phyloP scores from a whole-genome alignment of 2,888 invertebrate genomes.

The Empis livida region DNA sequence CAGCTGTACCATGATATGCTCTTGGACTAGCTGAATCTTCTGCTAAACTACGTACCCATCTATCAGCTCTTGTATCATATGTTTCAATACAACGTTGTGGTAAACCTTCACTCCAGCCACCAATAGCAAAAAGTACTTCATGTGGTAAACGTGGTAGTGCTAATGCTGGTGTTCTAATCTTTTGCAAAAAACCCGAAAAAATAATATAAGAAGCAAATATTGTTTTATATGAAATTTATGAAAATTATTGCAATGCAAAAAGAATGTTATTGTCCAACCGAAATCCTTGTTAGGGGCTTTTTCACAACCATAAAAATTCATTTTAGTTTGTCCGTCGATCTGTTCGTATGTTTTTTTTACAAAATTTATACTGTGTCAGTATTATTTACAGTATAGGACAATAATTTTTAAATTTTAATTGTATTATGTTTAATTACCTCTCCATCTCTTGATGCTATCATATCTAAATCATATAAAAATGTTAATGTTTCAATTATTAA shows the following conservation, averaged over 20 bases:
- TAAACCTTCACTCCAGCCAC: constrained; percentile 57
- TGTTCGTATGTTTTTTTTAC: no score
- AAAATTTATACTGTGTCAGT: no score
- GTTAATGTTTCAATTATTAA: constrained; percentile 83
- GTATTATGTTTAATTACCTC: constrained; percentile 44
- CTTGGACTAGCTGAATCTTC: constrained; percentile 73
- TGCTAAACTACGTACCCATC: constrained; percentile 59
- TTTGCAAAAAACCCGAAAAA: no score
- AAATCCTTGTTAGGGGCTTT: no score
- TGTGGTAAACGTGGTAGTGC: constrained; percentile 76
- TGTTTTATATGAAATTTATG: no score
- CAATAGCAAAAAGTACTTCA: constrained; percentile 75
- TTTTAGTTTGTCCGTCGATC: no score
- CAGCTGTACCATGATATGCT: constrained; percentile 89
- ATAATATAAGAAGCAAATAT: no score
- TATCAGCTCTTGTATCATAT: constrained; percentile 78
- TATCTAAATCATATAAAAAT: constrained; percentile 84
- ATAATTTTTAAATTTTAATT: no score
- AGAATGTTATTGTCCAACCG: no score
- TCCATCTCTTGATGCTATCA: constrained; percentile 64
- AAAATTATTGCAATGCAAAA: no score
- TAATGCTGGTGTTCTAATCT: constrained; percentile 63
- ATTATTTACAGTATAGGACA: not conserved
- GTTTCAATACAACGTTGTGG: constrained; percentile 60
- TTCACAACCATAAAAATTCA: no score